Percentiles rank a stretch among this genome's conserved stretches.
Conservation (phyloP, 2,113 vertebrate genomes). For the Pterophyllum scalare region DNA sequence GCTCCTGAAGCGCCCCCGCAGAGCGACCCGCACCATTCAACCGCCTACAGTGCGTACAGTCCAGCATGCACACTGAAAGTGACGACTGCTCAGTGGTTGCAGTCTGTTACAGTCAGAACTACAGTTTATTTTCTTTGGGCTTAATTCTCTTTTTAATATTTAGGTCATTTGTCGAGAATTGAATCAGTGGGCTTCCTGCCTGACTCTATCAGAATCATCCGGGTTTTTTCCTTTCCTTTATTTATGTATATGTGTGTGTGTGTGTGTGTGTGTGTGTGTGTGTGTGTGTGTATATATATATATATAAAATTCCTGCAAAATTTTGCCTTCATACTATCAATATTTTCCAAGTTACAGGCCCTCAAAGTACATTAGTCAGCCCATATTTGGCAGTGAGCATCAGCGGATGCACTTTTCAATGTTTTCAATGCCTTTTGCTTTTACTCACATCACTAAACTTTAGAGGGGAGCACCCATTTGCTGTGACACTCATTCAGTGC, state of each 20-base stretch:
- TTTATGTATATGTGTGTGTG: no score
- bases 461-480: neutral
- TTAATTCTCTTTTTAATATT: neutral
- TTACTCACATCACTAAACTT: neutral
- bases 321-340: neutral
- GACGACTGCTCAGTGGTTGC: neutral
- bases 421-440: neutral
- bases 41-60: constrained; percentile 75
- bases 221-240: no score
- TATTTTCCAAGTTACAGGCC: neutral
- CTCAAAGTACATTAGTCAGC: neutral
- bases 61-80: neutral
- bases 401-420: neutral
- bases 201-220: no score
- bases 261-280: no score
- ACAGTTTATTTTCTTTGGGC: neutral
- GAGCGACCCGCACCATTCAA: constrained; percentile 81
- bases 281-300: no score
- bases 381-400: neutral
- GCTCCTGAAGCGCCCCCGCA: constrained; percentile 86
- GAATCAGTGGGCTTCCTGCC: no score
- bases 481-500: neutral
- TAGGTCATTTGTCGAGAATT: no score
- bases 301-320: neutral
- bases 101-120: neutral